Percentiles rank a stretch among this genome's conserved stretches.
Evolutionary conservation across 2,797 vertebrate species (phyloP).

Genomic region (Tamandua tetradactyla): DNA sequence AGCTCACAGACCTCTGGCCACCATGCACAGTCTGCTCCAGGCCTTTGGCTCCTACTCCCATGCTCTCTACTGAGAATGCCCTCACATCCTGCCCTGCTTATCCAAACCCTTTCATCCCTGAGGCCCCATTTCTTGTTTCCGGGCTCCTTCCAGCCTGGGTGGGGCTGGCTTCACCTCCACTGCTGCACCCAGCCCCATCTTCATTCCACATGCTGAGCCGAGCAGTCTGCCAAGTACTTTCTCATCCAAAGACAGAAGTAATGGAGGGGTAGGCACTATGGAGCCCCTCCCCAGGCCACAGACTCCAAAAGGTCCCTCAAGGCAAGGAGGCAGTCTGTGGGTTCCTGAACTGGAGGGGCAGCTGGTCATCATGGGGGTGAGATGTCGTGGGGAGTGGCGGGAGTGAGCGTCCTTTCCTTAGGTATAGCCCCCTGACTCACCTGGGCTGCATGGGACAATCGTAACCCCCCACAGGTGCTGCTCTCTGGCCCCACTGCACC

Average conservation of each 20-base stretch:
- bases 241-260: neutral
- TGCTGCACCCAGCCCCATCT: neutral
- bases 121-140: neutral
- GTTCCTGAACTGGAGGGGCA: no score
- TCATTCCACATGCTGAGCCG: no score
- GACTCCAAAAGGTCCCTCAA: neutral
- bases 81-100: neutral
- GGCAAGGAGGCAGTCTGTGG: neutral
- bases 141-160: neutral
- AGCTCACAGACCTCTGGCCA: neutral
- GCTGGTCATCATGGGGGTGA: neutral
- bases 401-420: neutral
- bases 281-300: neutral
- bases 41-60: neutral
- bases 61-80: neutral
- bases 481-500: no score
- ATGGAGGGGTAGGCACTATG: no score
- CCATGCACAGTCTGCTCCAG: neutral
- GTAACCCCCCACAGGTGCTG: neutral
- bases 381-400: no score
- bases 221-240: neutral
- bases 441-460: no score
- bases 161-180: neutral
- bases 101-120: accelerated
- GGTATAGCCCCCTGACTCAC: neutral